Evolutionary conservation across 2,797 vertebrate genomes (phyloP).

Genomic region (Lagodon rhomboides): DNA sequence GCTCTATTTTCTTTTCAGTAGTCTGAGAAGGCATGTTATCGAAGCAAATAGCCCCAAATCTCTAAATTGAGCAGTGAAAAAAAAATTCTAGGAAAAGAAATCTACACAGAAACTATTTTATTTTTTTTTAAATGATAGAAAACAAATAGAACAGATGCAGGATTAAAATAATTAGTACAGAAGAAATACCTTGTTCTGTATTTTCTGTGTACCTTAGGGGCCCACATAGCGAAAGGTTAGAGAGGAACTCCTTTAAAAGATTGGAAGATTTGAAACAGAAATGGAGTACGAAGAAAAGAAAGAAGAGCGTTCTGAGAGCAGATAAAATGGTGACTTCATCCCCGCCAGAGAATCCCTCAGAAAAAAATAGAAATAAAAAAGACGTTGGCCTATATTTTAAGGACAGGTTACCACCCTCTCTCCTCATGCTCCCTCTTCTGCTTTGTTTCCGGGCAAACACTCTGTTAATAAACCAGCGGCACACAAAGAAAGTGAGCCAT

Average conservation of each 20-base stretch:
- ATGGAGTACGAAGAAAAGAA: conserved; percentile 6
- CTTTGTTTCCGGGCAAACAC: conserved; percentile 16
- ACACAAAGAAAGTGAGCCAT: background rate
- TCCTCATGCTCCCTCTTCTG: conserved; percentile 25
- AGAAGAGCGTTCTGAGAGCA: conserved; percentile 19
- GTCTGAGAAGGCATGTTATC: too few relatives aligned
- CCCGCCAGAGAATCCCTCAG: conserved; percentile 49
- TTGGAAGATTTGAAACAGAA: conserved; percentile 9
- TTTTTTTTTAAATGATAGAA: background rate
- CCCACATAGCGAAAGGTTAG: background rate
- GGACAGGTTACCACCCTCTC: conserved; percentile 44
- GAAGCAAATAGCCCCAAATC: too few relatives aligned
- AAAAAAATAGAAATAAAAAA: conserved; percentile 24
- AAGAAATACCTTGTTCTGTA: background rate
- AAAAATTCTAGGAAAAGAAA: background rate
- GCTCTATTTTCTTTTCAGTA: too few relatives aligned
- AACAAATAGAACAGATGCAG: background rate
- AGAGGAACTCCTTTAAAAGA: background rate
- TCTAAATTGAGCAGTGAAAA: too few relatives aligned
- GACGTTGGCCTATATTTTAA: conserved; percentile 61
- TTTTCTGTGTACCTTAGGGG: background rate
- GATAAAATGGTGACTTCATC: conserved; percentile 59
- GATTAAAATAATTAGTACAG: background rate
- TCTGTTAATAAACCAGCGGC: background rate
- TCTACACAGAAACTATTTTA: background rate